Evolutionary conservation across 2,888 invertebrate genomes (phyloP).

Genomic region (Hemaris fuciformis): DNA sequence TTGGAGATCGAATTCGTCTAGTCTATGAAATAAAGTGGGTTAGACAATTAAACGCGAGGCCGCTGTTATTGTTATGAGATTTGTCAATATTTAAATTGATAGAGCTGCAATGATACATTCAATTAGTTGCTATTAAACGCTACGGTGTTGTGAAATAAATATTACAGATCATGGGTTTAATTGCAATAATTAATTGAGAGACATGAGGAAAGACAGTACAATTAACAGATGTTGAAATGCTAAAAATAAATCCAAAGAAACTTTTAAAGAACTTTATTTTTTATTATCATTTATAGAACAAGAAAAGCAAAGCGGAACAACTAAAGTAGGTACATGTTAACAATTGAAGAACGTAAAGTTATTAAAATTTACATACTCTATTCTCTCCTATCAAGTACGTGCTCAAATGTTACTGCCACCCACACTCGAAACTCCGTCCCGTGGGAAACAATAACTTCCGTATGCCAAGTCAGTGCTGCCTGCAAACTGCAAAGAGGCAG

Average conservation of each 20-base stretch:
- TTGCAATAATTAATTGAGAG: background rate
- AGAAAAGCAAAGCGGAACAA: too few species aligned
- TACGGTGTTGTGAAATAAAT: background rate
- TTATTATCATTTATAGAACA: too few species aligned
- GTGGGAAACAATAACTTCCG: slow-evolving; percentile 7
- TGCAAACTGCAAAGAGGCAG: background rate
- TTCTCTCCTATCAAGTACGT: background rate
- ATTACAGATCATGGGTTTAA: background rate
- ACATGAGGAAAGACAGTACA: background rate
- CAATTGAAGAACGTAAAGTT: background rate
- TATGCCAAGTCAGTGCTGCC: background rate
- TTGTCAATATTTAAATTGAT: slow-evolving; percentile 2
- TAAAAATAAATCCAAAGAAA: too few species aligned
- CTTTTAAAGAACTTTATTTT: too few species aligned
- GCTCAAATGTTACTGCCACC: background rate
- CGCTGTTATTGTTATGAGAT: slow-evolving; percentile 20
- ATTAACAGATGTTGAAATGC: background rate
- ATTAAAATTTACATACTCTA: background rate
- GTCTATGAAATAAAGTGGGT: slow-evolving; percentile 33
- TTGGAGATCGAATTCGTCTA: slow-evolving; percentile 35
- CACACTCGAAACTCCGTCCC: slow-evolving; percentile 2
- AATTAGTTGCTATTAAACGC: background rate
- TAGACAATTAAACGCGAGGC: slow-evolving; percentile 34
- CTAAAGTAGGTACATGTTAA: background rate
- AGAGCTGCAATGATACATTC: background rate